Conservation (phyloP, 2,113 vertebrate species). For the Falco punctatus region DNA sequence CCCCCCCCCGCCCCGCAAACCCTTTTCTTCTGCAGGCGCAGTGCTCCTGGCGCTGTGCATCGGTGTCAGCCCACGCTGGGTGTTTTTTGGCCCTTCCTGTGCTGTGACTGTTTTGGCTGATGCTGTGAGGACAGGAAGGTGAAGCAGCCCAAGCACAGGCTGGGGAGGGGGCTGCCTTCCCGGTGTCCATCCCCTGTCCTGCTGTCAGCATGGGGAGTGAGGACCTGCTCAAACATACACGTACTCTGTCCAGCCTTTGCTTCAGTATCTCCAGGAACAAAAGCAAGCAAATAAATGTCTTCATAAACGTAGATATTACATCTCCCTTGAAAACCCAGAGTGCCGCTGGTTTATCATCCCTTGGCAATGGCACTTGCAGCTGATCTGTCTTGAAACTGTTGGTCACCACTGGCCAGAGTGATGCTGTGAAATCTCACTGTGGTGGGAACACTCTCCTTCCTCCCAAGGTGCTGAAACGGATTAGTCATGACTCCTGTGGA, state of each 20-base stretch:
- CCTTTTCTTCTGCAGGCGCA: background rate
- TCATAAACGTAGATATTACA: no score
- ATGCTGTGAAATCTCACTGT: background rate
- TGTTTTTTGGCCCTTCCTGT: background rate
- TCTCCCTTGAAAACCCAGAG: background rate
- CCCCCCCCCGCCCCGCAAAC: background rate
- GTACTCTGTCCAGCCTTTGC: background rate
- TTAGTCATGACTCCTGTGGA: background rate
- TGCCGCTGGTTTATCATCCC: rapidly evolving
- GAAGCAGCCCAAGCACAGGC: background rate
- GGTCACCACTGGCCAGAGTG: background rate
- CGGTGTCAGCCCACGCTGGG: background rate
- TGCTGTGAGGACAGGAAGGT: background rate
- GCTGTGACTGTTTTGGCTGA: background rate
- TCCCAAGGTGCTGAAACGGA: background rate
- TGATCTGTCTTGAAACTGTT: background rate
- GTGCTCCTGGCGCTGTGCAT: background rate
- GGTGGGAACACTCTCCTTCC: background rate
- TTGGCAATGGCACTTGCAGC: background rate
- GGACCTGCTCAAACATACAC: rapidly evolving
- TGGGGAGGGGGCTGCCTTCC: background rate
- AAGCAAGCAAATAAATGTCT: background rate
- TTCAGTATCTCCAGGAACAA: background rate
- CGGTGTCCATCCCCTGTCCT: rapidly evolving
- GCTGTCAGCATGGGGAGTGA: rapidly evolving